A percentile compares a stretch with the other conserved stretches of the same genome.
Evolutionary conservation across 53 echinoderm and acorn worm species (phyloP).

Genomic region (Crossaster papposus): DNA sequence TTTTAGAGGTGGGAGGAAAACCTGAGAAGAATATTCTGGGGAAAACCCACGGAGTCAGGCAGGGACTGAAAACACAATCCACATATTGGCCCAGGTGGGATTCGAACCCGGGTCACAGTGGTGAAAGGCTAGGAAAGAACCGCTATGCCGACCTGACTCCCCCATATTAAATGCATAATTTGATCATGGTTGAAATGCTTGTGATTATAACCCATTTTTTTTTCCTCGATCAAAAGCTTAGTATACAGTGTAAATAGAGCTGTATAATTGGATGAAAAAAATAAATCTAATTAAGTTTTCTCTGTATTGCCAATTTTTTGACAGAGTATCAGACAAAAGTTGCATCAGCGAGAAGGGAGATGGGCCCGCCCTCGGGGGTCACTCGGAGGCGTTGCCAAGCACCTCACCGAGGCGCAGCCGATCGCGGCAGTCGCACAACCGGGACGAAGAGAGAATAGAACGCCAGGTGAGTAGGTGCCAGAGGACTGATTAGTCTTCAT

Average conservation of each 20-base stretch:
- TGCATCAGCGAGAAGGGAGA: slow-evolving; percentile 36
- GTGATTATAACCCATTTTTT: too few relatives aligned
- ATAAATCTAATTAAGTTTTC: slow-evolving; percentile 38
- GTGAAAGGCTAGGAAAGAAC: too few relatives aligned
- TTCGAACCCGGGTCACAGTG: too few relatives aligned
- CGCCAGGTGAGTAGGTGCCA: slow-evolving; percentile 53
- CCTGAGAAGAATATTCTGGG: too few relatives aligned
- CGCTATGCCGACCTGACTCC: too few relatives aligned
- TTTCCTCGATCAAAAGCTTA: background rate
- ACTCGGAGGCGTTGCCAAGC: slow-evolving; percentile 9
- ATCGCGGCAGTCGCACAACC: slow-evolving; percentile 46
- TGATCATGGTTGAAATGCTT: too few relatives aligned
- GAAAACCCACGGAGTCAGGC: too few relatives aligned
- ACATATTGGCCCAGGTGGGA: too few relatives aligned
- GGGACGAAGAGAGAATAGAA: slow-evolving; percentile 51
- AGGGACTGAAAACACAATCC: too few relatives aligned
- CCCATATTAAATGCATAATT: too few relatives aligned
- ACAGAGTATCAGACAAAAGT: slow-evolving; percentile 8
- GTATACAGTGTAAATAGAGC: background rate
- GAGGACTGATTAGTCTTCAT: slow-evolving; percentile 34
- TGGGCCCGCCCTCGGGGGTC: slow-evolving; percentile 21
- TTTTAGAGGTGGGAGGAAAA: too few relatives aligned
- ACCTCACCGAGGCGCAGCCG: slow-evolving; percentile 13
- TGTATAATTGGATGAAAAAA: slow-evolving; percentile 23
- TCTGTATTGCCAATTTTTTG: slow-evolving; percentile 18